Base-by-base conservation (phyloP, 2,888 invertebrate genomes). In the Mamestra brassicae region DNA sequence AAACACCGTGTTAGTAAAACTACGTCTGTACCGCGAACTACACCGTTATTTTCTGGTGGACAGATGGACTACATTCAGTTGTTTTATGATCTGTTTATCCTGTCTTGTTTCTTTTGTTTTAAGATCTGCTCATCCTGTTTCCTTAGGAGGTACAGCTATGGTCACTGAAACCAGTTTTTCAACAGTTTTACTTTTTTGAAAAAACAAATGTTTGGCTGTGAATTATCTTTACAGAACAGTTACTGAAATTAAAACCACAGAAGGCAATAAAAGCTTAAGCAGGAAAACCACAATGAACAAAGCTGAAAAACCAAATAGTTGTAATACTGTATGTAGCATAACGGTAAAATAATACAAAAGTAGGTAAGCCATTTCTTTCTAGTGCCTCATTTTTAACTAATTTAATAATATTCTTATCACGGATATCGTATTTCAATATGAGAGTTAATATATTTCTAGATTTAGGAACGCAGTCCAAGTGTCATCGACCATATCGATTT, bases 31-130 rank as follows among this genome's bases (percentile, higher is more conserved):
- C 57, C 69, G 34, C 26, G 78, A 70, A 57, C 8, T 1, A 26
- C 10, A 58, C 84, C 86, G 84, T 86, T 84, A 84, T 67, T 70
- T 71, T 74, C 60, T 52, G 60, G 58, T 71, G 60, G 67, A n/a
- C 2, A 61, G 15, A 50, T 64, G 76, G 11, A 36, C 42, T 42
- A 77, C 58, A 65, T 69, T 66, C 26, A n/a, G 54, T 55, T 65
- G 65, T 61, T 15, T 54, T 67, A 10, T 42, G 55, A 67, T 54
- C 3, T 50, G 15, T 26, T 13, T 54, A 45, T 61, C 62, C 61
- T 47, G 47, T 47, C 11, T 47, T 11, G 11, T 17, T 69, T 66
- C n/a, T 38, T 42, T 55, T 66, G 65, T 61, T 11, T 54, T 63
- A 10, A 54, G 55, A 68, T 58, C 7, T 50, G 17, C 26, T n/a